Percentiles rank a stretch among this genome's conserved stretches.
Evolutionary conservation across 1,140 invertebrate genomes (phyloP).

Genomic region (Portunus trituberculatus): DNA sequence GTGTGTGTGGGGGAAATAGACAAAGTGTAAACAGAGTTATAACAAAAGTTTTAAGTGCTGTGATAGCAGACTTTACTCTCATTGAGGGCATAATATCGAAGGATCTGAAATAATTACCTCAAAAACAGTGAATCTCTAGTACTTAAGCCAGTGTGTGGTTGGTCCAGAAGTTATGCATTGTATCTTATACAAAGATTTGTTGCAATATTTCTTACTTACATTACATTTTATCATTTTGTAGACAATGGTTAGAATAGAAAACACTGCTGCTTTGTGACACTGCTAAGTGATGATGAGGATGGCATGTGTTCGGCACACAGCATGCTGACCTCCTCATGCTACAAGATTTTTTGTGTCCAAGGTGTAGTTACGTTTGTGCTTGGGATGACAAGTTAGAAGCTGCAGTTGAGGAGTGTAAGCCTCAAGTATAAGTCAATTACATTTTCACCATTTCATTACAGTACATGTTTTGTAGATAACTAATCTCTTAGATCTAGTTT

Average conservation of each 20-base stretch:
- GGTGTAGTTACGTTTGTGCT: not conserved
- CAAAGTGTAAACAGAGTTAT: not conserved
- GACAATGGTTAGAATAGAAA: not conserved
- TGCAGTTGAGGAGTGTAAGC: not conserved
- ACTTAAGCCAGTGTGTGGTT: not conserved
- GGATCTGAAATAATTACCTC: not conserved
- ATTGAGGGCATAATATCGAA: not conserved
- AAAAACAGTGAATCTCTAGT: not conserved
- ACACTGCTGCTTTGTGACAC: not conserved
- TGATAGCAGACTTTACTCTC: not conserved
- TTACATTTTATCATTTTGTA: not conserved
- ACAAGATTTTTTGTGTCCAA: not conserved
- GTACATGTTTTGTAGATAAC: not conserved
- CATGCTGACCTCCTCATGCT: not conserved
- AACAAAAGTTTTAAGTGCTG: not conserved
- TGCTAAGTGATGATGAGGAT: not conserved
- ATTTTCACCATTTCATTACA: not conserved
- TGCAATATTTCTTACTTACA: too few relatives aligned
- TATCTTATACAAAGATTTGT: too few relatives aligned
- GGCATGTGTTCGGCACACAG: not conserved
- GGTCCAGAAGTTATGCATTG: too few relatives aligned
- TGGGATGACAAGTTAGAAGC: not conserved
- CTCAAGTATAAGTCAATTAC: not conserved
- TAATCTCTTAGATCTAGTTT: not conserved
- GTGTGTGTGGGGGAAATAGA: too few relatives aligned